A percentile compares a stretch with the other conserved stretches of the same genome.
These are phyloP conservation scores for Ditula angustiorana DNA, from an alignment of 2,888 invertebrate genomes.

Conservation along the genomic window DNA sequence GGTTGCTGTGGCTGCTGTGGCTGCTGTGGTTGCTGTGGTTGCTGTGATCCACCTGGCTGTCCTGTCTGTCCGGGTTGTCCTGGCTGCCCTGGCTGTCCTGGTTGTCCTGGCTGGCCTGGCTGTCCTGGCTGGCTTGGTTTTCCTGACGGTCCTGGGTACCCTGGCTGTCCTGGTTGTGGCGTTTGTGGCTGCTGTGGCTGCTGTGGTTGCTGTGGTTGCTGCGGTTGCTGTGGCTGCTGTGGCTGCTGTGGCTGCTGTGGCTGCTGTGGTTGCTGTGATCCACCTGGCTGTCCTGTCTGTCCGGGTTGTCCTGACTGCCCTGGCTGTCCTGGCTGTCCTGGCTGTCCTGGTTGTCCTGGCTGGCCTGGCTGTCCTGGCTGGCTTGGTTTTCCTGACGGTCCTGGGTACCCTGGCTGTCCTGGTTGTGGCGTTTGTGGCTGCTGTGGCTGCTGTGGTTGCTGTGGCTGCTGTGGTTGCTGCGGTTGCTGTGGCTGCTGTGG, in stretches of 20 bases:
- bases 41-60: not conserved
- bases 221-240: conserved; percentile 15
- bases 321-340: not conserved
- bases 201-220: conserved; percentile 7
- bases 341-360: not conserved
- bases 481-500: not conserved
- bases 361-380: not conserved
- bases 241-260: conserved; percentile 9
- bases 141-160: conserved; percentile 4
- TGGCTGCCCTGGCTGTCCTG: not conserved
- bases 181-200: conserved; percentile 21
- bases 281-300: not conserved
- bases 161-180: conserved; percentile 28
- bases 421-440: not conserved
- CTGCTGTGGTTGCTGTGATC: not conserved
- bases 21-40: not conserved
- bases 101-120: not conserved
- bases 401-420: not conserved
- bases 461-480: not conserved
- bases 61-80: not conserved
- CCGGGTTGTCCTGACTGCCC: not conserved
- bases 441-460: not conserved
- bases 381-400: not conserved
- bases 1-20: conserved; percentile 29
- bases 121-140: not conserved